phyloP scores from a whole-genome alignment of 1,140 invertebrate species.

The Drosophila neocordata region DNA sequence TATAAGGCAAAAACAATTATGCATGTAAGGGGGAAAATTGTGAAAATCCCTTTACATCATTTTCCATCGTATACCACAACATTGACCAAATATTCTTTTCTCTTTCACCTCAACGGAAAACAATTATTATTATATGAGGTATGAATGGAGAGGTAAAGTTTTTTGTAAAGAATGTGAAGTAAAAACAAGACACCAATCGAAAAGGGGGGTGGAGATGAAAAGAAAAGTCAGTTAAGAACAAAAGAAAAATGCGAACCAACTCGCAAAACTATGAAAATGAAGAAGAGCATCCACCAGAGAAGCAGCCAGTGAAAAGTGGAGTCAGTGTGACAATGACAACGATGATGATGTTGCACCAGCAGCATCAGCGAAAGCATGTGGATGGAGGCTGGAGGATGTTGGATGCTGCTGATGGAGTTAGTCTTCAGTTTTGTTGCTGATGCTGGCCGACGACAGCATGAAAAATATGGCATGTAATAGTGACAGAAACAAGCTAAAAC shows the following conservation, averaged over 20 bases:
- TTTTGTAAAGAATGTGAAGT: too few species aligned
- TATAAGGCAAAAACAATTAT: neutral
- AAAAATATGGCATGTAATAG: constrained; percentile 78
- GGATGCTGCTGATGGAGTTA: constrained; percentile 18
- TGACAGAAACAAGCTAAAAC: constrained; percentile 73
- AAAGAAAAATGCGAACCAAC: constrained; percentile 1
- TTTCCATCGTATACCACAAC: constrained; percentile 8
- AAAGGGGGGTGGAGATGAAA: neutral
- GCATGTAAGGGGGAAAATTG: neutral
- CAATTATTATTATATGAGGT: constrained; percentile 35
- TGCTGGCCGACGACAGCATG: constrained; percentile 32
- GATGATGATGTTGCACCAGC: neutral
- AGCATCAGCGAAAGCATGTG: neutral
- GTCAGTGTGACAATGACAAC: constrained; percentile 1
- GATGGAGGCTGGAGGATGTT: neutral
- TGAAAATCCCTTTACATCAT: constrained; percentile 13
- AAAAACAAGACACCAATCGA: neutral
- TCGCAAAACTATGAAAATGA: neutral
- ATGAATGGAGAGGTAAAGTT: neutral
- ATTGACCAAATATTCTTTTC: constrained; percentile 35
- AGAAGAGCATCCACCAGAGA: neutral
- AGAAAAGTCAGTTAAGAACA: neutral
- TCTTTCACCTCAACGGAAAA: constrained; percentile 30
- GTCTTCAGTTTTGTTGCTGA: constrained; percentile 23
- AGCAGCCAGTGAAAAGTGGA: neutral